Conservation (phyloP, 2,113 vertebrate genomes). For the Heterocephalus glaber region DNA sequence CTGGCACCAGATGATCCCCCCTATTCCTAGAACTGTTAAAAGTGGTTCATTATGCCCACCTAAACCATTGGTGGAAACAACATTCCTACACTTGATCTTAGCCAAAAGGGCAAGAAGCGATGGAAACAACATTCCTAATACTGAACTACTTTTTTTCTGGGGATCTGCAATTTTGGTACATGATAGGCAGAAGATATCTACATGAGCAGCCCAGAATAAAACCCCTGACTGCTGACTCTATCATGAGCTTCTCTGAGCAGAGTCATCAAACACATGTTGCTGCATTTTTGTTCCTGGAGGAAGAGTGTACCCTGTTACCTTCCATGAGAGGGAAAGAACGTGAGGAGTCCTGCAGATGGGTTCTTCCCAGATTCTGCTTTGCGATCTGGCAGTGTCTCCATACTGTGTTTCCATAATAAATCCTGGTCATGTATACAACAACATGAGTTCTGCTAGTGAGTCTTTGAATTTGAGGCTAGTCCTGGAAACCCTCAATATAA, state of each 20-base stretch:
- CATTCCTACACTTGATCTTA: too few species aligned
- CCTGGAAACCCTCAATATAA: not conserved
- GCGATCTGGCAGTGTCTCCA: not conserved
- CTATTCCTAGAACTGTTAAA: constrained; percentile 19
- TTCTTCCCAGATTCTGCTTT: not conserved
- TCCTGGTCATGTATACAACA: not conserved
- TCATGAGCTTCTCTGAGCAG: not conserved
- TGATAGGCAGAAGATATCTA: not conserved
- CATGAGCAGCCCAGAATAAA: not conserved
- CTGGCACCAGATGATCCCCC: not conserved
- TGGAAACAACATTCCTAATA: not conserved
- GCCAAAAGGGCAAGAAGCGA: too few species aligned
- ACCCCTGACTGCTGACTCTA: not conserved
- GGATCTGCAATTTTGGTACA: constrained; percentile 32
- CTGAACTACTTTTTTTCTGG: constrained; percentile 34
- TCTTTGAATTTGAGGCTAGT: not conserved
- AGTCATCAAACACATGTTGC: not conserved
- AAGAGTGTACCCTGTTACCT: not conserved
- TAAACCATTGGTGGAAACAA: not conserved
- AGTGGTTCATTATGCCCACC: not conserved
- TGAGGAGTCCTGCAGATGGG: not conserved
- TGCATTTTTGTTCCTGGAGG: constrained; percentile 18
- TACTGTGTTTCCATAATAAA: not conserved
- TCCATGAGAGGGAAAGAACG: not conserved
- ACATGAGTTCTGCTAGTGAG: not conserved